A percentile compares a stretch with the other conserved stretches of the same genome.
These are phyloP conservation scores for Ranitomeya variabilis DNA, from an alignment of 2,113 vertebrate genomes.

Conservation along the genomic window DNA sequence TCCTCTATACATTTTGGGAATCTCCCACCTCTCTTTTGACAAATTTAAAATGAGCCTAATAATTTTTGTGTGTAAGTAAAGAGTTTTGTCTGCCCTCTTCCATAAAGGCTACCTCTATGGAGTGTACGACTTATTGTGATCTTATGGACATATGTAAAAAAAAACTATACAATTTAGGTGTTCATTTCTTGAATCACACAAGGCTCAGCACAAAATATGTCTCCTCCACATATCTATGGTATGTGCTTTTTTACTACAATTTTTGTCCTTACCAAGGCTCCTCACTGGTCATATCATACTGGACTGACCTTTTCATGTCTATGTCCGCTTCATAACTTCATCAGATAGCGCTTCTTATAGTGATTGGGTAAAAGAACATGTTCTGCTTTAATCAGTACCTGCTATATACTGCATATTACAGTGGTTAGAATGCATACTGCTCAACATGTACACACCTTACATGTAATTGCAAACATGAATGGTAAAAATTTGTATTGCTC, in stretches of 20 bases:
- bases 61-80: too few relatives aligned
- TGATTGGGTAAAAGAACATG: not conserved
- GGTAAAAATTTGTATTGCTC: slow-evolving; percentile 9
- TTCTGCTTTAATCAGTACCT: not conserved
- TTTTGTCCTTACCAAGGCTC: not conserved
- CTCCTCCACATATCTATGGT: not conserved
- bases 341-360: not conserved
- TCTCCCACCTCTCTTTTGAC: too few relatives aligned
- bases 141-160: too few relatives aligned
- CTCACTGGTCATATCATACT: not conserved
- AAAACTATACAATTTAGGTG: too few relatives aligned
- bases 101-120: too few relatives aligned
- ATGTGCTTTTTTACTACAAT: not conserved
- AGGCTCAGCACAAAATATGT: not conserved
- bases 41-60: too few relatives aligned
- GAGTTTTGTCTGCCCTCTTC: too few relatives aligned
- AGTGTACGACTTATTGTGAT: too few relatives aligned
- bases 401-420: not conserved
- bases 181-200: not conserved
- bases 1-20: too few relatives aligned
- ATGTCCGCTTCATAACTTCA: not conserved
- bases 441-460: not conserved
- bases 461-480: not conserved
- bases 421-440: not conserved
- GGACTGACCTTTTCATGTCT: not conserved